Base-by-base conservation (phyloP, 2,113 vertebrate genomes). In the Tapirus terrestris region DNA sequence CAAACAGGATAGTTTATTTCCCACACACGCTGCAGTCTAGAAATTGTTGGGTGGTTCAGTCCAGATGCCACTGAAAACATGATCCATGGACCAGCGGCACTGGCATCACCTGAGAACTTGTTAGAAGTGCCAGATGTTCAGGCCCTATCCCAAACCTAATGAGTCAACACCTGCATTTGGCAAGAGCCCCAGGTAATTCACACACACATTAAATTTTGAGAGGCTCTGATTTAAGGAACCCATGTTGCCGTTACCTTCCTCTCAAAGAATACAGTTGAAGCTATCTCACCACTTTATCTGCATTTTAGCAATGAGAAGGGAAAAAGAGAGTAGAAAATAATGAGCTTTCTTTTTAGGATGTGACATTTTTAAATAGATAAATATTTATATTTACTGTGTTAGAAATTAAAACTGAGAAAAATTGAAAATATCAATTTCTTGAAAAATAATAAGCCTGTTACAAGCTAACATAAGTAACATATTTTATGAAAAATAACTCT, bases 341-440 rank as follows among this genome's bases (percentile, higher is more conserved):
- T 23, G 5, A 94, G 21, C 33, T 61, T 92, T 48, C 60, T 87
- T 79, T 77, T 83, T 67, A 85, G 56, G 16, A 86, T 93, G 27
- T 85, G 48, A 82, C 0, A 56, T n/a, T 14, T 20, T 91, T 68
- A 81, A 81, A 43, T 82, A 3, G 33, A 48, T 95, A 79, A 84
- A 86, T 91, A 85, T 53, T 75, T n/a, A 14, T 72, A 60, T 51
- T 82, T 48, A 79, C 27, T 77, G 1, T 77, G 8, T 93, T 89
- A 58, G 43, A 81, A 76, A 85, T 94, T 83, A 75, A 61, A 87
- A 36, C 67, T 56, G 43, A 91, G n/a, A 63, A 84, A 79, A 85
- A 36, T 91, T 86, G 23, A 80, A 84, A 63, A 27, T 95, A 36
- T 39, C 43, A 90, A 72, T 76, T 93, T 63, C 23, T 90, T 94